Evolutionary conservation across 2,888 invertebrate species (phyloP).

Genomic region (Acrobasis consociella): DNA sequence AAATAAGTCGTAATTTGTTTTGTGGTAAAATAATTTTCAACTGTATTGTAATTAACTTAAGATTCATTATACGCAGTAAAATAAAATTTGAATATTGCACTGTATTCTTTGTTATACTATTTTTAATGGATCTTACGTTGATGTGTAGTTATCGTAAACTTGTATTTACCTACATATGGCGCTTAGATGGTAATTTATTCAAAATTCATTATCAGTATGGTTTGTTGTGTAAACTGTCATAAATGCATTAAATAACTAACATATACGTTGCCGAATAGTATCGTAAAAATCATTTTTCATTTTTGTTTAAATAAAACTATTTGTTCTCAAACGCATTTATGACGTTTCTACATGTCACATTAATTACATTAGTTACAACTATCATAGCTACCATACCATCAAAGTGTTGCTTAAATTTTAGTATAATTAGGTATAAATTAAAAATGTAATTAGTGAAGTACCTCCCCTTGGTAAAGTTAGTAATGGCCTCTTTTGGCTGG

Average conservation of each 20-base stretch:
- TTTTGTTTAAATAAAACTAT: background rate
- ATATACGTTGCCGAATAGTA: slow-evolving; percentile 14
- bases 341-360: slow-evolving; percentile 25
- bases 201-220: slow-evolving; percentile 31
- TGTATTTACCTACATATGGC: slow-evolving; percentile 24
- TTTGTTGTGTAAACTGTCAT: slow-evolving; percentile 30
- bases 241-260: slow-evolving; percentile 32
- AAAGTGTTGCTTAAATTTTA: slow-evolving; percentile 25
- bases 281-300: background rate
- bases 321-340: slow-evolving; percentile 34
- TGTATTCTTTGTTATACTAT: slow-evolving; percentile 5
- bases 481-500: slow-evolving; percentile 70
- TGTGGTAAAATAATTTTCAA: slow-evolving; percentile 15
- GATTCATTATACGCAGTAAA: slow-evolving; percentile 22
- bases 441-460: slow-evolving; percentile 5
- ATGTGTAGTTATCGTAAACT: slow-evolving; percentile 23
- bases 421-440: background rate
- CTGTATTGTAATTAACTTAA: slow-evolving; percentile 31
- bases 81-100: background rate
- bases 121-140: slow-evolving; percentile 37
- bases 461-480: slow-evolving; percentile 45
- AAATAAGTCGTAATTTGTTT: slow-evolving; percentile 9
- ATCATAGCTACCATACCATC: slow-evolving; percentile 28
- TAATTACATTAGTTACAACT: slow-evolving; percentile 18
- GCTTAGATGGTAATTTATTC: slow-evolving; percentile 41